Evolutionary conservation across 2,113 vertebrate species (phyloP).

Genomic region (Hydrochoerus hydrochaeris): DNA sequence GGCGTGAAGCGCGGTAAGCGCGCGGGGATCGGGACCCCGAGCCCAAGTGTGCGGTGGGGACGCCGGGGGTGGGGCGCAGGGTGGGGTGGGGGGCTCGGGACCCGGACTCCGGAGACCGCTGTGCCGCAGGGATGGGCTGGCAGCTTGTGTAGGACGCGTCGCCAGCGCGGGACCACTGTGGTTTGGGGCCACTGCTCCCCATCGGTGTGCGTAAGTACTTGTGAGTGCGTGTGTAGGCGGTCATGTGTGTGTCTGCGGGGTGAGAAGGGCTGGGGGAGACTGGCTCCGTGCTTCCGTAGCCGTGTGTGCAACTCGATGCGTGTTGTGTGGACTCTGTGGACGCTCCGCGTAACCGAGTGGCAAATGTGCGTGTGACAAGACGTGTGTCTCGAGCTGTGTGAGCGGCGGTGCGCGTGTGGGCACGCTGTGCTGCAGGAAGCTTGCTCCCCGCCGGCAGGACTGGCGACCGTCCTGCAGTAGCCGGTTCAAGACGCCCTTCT

Average conservation of each 20-base stretch:
- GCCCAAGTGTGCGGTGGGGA: not conserved
- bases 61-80: not conserved
- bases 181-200: not conserved
- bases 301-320: not conserved
- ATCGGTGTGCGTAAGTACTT: slow-evolving; percentile 50
- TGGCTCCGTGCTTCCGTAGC: not conserved
- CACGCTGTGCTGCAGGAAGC: not conserved
- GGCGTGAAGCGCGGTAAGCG: slow-evolving; percentile 48
- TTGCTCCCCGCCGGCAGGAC: not conserved
- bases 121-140: slow-evolving; percentile 32
- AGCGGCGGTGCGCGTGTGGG: not conserved
- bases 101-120: not conserved
- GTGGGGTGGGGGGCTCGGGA: not conserved
- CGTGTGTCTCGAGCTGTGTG: not conserved
- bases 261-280: not conserved
- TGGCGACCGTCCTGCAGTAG: not conserved
- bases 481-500: not conserved
- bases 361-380: not conserved
- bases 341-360: not conserved
- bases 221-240: slow-evolving; percentile 29
- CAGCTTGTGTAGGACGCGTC: not conserved
- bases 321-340: not conserved
- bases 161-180: not conserved
- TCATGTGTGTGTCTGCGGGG: not conserved
- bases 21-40: not conserved